Conservation (phyloP, 1,140 invertebrate genomes). For the Acromyrmex heyeri region DNA sequence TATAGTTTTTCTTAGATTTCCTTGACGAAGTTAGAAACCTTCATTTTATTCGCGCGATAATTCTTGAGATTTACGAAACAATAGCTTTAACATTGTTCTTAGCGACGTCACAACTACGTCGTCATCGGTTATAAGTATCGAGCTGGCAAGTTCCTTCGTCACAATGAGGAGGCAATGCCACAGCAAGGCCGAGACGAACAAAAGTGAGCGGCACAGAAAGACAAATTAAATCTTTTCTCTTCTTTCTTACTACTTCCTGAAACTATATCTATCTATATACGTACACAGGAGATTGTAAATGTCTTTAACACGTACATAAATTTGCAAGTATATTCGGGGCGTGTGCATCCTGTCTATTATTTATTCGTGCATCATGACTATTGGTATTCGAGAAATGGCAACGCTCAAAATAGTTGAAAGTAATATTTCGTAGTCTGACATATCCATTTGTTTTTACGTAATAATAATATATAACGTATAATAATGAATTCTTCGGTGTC, state of each 20-base stretch:
- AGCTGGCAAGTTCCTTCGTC: slow-evolving; percentile 7
- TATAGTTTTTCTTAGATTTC: neutral
- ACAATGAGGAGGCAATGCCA: slow-evolving; percentile 38
- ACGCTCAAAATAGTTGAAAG: neutral
- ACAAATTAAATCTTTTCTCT: slow-evolving; percentile 29
- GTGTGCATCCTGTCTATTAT: neutral
- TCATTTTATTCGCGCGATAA: neutral
- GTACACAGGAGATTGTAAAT: neutral
- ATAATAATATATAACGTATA: neutral
- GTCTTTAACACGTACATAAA: neutral
- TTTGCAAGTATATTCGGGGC: neutral
- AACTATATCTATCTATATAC: neutral
- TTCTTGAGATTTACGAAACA: slow-evolving; percentile 31
- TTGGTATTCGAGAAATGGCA: neutral
- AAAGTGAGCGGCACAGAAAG: slow-evolving; percentile 3
- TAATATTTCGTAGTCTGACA: neutral
- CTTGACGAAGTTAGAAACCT: neutral
- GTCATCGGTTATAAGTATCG: slow-evolving; percentile 42
- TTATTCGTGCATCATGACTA: neutral
- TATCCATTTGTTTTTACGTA: too few relatives aligned
- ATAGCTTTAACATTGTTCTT: slow-evolving; percentile 30
- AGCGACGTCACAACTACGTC: slow-evolving; percentile 32
- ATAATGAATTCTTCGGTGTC: too few relatives aligned
- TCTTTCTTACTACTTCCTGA: neutral
- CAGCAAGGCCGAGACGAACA: slow-evolving; percentile 35